Conservation (phyloP, 2,888 invertebrate species). For the Amblyjoppa proteus region DNA sequence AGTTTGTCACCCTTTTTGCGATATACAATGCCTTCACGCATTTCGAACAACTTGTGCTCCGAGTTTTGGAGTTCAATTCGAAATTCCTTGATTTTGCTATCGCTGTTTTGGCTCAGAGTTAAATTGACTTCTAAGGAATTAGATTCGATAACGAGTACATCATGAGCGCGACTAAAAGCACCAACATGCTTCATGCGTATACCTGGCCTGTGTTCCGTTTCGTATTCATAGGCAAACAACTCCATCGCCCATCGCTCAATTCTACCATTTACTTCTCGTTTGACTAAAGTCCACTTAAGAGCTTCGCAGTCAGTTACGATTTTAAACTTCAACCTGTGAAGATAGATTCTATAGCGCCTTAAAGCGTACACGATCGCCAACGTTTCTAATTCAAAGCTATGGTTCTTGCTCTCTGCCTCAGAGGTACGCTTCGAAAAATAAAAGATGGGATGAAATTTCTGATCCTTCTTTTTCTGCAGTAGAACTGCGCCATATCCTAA, state of each 20-base stretch:
- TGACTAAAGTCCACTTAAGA: constrained; percentile 71
- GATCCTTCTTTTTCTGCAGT: constrained; percentile 75
- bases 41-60: constrained; percentile 59
- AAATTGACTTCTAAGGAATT: constrained; percentile 63
- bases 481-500: constrained; percentile 77
- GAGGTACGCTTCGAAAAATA: constrained; percentile 77
- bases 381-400: constrained; percentile 78
- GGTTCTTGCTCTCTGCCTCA: constrained; percentile 73
- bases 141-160: constrained; percentile 45
- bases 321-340: constrained; percentile 73
- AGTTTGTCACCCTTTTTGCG: constrained; percentile 45
- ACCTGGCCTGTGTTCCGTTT: constrained; percentile 69
- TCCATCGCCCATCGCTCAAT: constrained; percentile 75
- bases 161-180: constrained; percentile 67
- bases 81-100: constrained; percentile 38
- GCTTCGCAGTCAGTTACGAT: constrained; percentile 76
- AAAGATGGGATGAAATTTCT: constrained; percentile 75
- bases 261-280: constrained; percentile 75
- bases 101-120: constrained; percentile 49
- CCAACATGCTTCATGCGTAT: constrained; percentile 74
- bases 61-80: constrained; percentile 15
- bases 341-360: constrained; percentile 72
- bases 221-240: constrained; percentile 72
- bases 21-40: constrained; percentile 69
- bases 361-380: constrained; percentile 69